Conservation (phyloP, 2,113 vertebrate genomes). For the Collichthys lucidus region DNA sequence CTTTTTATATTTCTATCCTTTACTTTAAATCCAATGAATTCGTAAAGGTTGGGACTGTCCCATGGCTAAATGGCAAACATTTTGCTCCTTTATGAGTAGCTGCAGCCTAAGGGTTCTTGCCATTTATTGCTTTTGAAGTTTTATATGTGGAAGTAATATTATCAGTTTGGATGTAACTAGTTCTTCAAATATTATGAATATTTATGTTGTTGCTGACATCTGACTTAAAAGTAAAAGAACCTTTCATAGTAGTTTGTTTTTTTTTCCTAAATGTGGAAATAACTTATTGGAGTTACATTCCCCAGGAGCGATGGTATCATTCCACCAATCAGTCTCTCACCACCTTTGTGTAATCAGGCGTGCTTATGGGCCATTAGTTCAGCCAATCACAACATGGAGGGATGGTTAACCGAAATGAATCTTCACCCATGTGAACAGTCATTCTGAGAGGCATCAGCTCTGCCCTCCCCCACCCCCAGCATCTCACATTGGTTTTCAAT, state of each 20-base stretch:
- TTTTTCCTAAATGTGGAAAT: conserved; percentile 10
- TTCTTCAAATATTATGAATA: background rate
- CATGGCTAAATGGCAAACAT: conserved; percentile 12
- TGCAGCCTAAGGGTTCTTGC: conserved; percentile 12
- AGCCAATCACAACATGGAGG: conserved; percentile 34
- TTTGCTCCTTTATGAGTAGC: conserved; percentile 12
- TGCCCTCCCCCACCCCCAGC: background rate
- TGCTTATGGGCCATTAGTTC: conserved; percentile 60
- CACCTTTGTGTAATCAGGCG: conserved; percentile 61
- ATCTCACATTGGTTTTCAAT: conserved; percentile 29
- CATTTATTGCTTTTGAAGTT: conserved; percentile 34
- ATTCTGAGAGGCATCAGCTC: conserved; percentile 6
- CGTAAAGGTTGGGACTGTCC: conserved; percentile 44
- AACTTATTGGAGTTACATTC: conserved; percentile 28
- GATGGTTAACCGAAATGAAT: conserved; percentile 54
- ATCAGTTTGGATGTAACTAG: background rate
- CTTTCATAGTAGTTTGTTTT: background rate
- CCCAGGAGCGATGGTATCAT: conserved; percentile 21
- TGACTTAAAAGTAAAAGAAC: background rate
- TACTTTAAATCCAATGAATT: background rate
- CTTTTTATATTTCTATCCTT: conserved; percentile 27
- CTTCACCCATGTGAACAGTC: conserved; percentile 58
- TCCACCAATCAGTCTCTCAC: conserved; percentile 52
- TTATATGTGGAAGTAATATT: background rate
- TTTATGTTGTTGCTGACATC: conserved; percentile 1